phyloP scores from a whole-genome alignment of 2,888 invertebrate species.

The Dichetophora obliterata region DNA sequence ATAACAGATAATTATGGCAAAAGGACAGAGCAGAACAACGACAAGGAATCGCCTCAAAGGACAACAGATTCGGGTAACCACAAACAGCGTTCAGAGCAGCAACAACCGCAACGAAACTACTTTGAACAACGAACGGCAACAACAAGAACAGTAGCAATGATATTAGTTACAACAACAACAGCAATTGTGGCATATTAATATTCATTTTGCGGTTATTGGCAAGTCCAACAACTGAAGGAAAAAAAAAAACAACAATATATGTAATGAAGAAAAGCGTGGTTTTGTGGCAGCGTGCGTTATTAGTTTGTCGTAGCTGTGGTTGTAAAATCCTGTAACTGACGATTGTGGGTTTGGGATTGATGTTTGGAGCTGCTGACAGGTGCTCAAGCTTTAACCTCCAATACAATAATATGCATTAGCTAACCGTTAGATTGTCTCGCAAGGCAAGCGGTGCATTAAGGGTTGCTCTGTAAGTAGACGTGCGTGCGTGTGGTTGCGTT shows the following conservation, averaged over 20 bases:
- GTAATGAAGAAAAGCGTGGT: too few species aligned
- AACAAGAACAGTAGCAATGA: background rate
- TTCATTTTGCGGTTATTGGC: conserved; percentile 10
- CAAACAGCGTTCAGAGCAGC: background rate
- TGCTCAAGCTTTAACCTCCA: too few species aligned
- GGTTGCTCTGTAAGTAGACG: too few species aligned
- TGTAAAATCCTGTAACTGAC: too few species aligned
- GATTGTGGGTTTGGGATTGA: too few species aligned
- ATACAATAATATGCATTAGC: too few species aligned
- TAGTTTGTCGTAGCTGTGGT: too few species aligned
- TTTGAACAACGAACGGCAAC: background rate
- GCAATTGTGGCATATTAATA: conserved; percentile 6
- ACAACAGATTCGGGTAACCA: background rate
- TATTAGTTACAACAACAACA: conserved; percentile 1
- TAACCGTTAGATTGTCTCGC: background rate
- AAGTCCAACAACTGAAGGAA: background rate
- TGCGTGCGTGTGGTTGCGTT: too few species aligned
- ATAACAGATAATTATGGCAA: conserved; percentile 26
- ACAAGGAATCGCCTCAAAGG: conserved; percentile 8
- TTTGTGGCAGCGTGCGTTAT: too few species aligned
- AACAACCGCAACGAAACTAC: background rate
- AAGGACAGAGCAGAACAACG: conserved; percentile 9
- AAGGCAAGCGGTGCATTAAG: background rate
- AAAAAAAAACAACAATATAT: background rate
- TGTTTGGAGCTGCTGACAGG: too few species aligned